Evolutionary conservation across 2,797 vertebrate species (phyloP), one percentile per base, ranked within the genome.

Genomic region (Varecia variegata): DNA sequence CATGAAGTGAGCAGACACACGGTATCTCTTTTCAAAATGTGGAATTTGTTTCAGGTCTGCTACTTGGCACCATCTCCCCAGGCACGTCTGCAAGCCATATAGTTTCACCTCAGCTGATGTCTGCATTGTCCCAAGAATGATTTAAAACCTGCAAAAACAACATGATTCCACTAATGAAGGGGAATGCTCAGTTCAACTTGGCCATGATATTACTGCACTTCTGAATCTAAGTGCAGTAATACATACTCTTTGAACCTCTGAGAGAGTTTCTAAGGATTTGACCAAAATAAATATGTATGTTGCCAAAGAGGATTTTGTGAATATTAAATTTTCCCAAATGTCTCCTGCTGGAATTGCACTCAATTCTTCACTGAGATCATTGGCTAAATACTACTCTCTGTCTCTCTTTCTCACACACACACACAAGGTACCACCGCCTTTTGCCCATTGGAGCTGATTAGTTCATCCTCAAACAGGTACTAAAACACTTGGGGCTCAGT

Each of bases 221-320:
- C 73, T 76, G 93, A 94, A 11, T 74, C 52, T 70, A 65, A 95
- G 11, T 3, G 1, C 32, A 68, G 30, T 47, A 73, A 80, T 25
- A 47, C 21, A 45, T 32, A 13, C 45, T 96, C 81, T 86, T 93
- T 13, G 21, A 52, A 38, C 43, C 43, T 40, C 73, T 56, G 38
- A 91, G 35, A 56, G 40, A 84, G 32, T 93, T 95, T 85, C 52
- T 60, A 95, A 88, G 45, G 88, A 84, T 77, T 54, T 85, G 38
- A 77, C 77, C 77, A 82, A 93, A 96, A 47, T 23, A 94, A 96
- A 50, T 92, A 85, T 67, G 81, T 89, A 47, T 81, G 27, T 76
- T 93, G 40, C 20, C 68, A n/a, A 96, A 81, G 52, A 84, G 14
- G 76, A 73, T 45, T 85, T 86, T 27, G 23, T 90, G 47, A 91